These are phyloP conservation scores for Coendou prehensilis DNA, from an alignment of 2,797 vertebrate species.

Conservation along the genomic window DNA sequence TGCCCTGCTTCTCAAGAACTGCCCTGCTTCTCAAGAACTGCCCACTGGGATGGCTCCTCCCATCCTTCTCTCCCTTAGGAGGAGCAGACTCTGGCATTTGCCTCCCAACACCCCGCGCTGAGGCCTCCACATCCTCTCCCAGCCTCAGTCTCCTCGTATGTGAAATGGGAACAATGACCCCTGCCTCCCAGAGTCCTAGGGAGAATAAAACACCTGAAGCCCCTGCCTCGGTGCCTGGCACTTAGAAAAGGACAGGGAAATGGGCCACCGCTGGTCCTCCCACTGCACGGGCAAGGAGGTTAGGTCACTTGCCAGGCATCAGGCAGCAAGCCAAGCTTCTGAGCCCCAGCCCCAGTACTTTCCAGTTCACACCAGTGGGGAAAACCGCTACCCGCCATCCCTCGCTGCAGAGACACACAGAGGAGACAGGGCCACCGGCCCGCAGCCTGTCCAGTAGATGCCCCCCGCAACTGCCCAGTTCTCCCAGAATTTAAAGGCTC, in stretches of 20 bases:
- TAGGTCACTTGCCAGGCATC: background rate
- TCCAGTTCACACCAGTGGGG: background rate
- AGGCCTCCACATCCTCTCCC: background rate
- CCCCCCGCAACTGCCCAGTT: background rate
- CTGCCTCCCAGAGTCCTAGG: background rate
- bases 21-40: background rate
- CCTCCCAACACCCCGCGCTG: background rate
- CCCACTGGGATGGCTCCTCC: background rate
- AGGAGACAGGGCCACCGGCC: background rate
- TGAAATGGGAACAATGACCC: background rate
- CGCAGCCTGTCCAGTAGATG: background rate
- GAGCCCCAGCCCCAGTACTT: background rate
- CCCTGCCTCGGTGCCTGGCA: background rate
- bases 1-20: background rate
- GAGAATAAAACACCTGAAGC: constrained; percentile 6
- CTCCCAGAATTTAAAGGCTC: background rate
- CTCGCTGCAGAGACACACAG: rapidly evolving
- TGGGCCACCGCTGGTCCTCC: background rate
- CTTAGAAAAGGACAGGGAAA: background rate
- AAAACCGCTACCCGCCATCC: background rate
- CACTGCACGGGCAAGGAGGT: background rate
- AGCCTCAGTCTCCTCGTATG: background rate
- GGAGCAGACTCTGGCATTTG: background rate
- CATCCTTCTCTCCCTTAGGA: background rate
- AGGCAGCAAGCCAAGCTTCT: background rate